phyloP scores from a whole-genome alignment of 2,797 vertebrate species.

The Tarsius wallacei region DNA sequence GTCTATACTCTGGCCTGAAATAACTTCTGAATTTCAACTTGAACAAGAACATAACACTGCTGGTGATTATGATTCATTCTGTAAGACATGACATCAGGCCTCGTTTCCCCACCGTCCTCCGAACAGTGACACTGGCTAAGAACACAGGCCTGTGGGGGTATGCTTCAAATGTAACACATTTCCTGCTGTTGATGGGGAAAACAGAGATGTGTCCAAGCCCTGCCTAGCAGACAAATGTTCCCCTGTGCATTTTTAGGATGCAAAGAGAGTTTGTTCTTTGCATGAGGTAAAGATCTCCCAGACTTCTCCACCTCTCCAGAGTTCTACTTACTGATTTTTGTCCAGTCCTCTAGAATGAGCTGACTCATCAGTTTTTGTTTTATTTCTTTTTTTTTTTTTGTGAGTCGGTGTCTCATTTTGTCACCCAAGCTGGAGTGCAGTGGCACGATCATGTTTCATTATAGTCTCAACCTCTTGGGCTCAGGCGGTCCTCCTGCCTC shows the following conservation, averaged over 20 bases:
- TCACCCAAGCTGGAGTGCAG: no score
- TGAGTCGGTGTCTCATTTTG: no score
- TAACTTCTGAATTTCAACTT: background rate
- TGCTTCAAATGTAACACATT: background rate
- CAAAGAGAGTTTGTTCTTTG: background rate
- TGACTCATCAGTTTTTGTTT: no score
- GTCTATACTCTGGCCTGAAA: background rate
- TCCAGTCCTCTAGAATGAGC: no score
- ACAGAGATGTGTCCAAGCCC: fast-evolving
- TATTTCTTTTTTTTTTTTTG: no score
- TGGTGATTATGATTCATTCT: background rate
- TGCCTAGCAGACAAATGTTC: background rate
- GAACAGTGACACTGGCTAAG: background rate
- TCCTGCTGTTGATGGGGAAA: background rate
- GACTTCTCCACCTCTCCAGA: background rate
- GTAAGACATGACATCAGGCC: background rate
- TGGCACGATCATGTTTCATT: no score
- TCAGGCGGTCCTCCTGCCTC: no score
- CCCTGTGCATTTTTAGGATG: background rate
- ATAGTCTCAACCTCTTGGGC: no score
- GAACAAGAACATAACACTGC: background rate
- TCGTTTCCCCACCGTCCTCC: background rate
- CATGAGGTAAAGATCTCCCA: background rate
- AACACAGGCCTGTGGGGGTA: background rate
- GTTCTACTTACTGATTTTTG: no score